Conservation (phyloP, 2,888 invertebrate genomes). For the Branchellion lobata region DNA sequence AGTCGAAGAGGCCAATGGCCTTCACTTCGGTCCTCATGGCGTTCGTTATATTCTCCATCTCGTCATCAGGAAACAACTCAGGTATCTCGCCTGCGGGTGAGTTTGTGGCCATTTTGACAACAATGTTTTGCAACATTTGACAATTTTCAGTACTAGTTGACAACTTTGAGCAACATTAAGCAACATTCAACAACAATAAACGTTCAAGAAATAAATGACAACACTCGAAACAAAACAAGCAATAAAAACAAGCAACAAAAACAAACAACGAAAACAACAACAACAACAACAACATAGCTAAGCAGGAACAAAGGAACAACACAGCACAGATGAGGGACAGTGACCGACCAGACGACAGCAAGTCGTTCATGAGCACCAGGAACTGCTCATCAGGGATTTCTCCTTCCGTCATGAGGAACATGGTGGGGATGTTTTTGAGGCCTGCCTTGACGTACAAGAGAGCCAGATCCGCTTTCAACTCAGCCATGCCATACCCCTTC, state of each 20-base stretch:
- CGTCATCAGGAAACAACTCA: slow-evolving; percentile 91
- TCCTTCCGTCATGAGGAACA: slow-evolving; percentile 95
- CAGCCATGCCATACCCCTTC: slow-evolving; percentile 82
- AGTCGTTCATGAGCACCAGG: slow-evolving; percentile 88
- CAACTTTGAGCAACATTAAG: too few species aligned
- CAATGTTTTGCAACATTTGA: too few species aligned
- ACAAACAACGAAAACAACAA: too few species aligned
- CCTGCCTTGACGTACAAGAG: slow-evolving; percentile 86
- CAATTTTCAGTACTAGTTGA: too few species aligned
- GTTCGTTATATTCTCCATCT: slow-evolving; percentile 87
- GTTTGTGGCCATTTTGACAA: too few species aligned
- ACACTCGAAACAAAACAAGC: too few species aligned
- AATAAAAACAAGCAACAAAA: too few species aligned
- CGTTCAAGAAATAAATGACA: background rate
- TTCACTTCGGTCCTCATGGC: slow-evolving; percentile 69
- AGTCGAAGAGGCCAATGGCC: slow-evolving; percentile 82
- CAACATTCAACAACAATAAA: too few species aligned
- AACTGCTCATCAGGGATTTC: slow-evolving; percentile 94
- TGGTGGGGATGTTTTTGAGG: slow-evolving; percentile 86
- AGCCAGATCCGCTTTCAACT: slow-evolving; percentile 82
- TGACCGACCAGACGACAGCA: slow-evolving; percentile 80
- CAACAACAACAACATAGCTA: too few species aligned
- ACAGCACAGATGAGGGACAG: too few species aligned
- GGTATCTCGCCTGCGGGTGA: slow-evolving; percentile 77
- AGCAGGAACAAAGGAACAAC: too few species aligned